These are phyloP conservation scores for Stegastes partitus DNA, from an alignment of 2,113 vertebrate species.

Conservation along the genomic window DNA sequence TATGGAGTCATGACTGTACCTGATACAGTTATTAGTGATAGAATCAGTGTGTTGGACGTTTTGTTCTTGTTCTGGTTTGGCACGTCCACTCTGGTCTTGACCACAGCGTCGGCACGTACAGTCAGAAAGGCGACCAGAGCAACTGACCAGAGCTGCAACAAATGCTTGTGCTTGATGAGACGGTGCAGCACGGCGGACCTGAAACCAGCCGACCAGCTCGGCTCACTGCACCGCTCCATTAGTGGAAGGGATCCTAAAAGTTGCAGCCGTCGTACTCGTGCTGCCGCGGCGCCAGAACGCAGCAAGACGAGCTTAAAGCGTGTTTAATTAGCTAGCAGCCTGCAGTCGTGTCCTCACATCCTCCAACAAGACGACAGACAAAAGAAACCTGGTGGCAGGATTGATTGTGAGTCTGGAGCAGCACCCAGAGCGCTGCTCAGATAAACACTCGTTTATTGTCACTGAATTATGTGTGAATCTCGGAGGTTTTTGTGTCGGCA, in stretches of 20 bases:
- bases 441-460: slow-evolving; percentile 7
- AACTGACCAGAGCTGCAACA: not conserved
- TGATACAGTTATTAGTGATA: not conserved
- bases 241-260: not conserved
- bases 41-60: too few species aligned
- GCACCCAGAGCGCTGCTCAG: slow-evolving; percentile 6
- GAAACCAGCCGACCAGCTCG: too few species aligned
- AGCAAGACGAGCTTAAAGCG: not conserved
- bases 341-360: not conserved
- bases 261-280: not conserved
- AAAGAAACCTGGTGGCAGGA: not conserved
- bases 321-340: not conserved
- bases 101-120: not conserved
- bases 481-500: not conserved
- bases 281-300: not conserved
- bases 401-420: not conserved
- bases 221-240: too few species aligned
- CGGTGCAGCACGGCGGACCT: not conserved
- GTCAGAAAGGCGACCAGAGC: not conserved
- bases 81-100: too few species aligned
- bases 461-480: not conserved
- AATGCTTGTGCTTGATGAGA: not conserved
- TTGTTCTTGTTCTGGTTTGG: too few species aligned
- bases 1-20: too few species aligned
- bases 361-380: not conserved